These are phyloP conservation scores for Ailuropoda melanoleuca DNA, from an alignment of 2,113 vertebrate genomes.

Conservation along the genomic window DNA sequence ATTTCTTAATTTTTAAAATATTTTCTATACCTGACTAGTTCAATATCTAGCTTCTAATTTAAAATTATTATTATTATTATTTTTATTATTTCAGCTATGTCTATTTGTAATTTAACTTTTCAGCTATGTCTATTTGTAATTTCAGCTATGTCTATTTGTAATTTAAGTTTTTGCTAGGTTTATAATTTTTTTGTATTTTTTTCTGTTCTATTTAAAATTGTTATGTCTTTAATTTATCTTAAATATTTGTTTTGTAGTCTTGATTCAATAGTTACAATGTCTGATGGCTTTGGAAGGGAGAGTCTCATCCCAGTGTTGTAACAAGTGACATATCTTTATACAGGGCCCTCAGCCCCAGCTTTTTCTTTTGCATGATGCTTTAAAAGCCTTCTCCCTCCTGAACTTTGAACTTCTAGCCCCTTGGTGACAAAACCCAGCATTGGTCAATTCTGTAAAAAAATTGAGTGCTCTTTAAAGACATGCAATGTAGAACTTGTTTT, in stretches of 20 bases:
- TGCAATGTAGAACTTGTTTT: not conserved
- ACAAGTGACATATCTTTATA: not conserved
- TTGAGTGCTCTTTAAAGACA: not conserved
- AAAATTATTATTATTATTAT: not conserved
- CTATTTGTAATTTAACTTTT: slow-evolving; percentile 8
- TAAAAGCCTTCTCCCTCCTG: not conserved
- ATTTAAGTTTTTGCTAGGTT: not conserved
- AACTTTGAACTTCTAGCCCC: not conserved
- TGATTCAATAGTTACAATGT: not conserved
- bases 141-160: not conserved
- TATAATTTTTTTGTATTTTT: slow-evolving; percentile 19
- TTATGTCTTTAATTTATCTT: not conserved
- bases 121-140: not conserved
- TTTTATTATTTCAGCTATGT: not conserved
- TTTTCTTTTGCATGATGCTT: not conserved
- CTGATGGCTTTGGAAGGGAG: not conserved
- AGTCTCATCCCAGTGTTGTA: not conserved
- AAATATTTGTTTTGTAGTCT: not conserved
- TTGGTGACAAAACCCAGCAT: not conserved
- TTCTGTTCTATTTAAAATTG: not conserved
- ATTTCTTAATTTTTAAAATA: not conserved
- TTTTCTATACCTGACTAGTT: not conserved
- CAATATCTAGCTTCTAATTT: not conserved
- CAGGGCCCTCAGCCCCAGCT: not conserved
- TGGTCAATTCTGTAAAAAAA: not conserved